These are phyloP conservation scores for Leptosomus discolor DNA, from an alignment of 2,113 vertebrate genomes.

Conservation along the genomic window DNA sequence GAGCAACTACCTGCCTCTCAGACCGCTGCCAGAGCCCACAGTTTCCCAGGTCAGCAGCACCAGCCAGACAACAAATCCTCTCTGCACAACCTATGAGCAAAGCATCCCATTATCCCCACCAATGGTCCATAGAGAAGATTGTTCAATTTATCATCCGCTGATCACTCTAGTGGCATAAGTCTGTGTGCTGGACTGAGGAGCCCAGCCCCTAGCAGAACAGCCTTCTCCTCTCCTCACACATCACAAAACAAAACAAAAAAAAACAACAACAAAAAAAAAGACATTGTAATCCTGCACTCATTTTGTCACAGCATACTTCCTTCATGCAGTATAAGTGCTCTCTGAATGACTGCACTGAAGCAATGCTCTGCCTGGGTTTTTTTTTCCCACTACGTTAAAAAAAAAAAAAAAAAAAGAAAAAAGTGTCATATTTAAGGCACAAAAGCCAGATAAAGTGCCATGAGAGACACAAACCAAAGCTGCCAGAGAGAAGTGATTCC, in stretches of 20 bases:
- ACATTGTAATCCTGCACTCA: neutral
- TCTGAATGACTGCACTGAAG: neutral
- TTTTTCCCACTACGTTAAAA: neutral
- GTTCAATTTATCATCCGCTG: neutral
- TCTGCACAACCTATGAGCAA: neutral
- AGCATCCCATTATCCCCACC: neutral
- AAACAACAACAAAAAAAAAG: neutral
- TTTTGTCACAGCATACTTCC: neutral
- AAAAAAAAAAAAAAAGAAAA: neutral
- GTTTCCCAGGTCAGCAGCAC: neutral
- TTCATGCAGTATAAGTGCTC: neutral
- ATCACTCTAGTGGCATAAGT: neutral
- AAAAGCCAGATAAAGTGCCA: neutral
- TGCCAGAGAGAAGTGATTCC: neutral
- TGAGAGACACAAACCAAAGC: neutral
- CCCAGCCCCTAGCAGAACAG: neutral
- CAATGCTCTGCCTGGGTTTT: neutral
- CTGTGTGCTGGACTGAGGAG: neutral
- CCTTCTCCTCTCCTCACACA: neutral
- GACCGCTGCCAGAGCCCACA: neutral
- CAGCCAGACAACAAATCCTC: neutral
- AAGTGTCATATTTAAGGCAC: neutral
- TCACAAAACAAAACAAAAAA: neutral
- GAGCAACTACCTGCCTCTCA: neutral
- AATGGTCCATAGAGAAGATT: fast-evolving